Evolutionary conservation across 2,888 invertebrate genomes (phyloP), one percentile per base, ranked within the genome.

Genomic region (Himalopsyche anomala): DNA sequence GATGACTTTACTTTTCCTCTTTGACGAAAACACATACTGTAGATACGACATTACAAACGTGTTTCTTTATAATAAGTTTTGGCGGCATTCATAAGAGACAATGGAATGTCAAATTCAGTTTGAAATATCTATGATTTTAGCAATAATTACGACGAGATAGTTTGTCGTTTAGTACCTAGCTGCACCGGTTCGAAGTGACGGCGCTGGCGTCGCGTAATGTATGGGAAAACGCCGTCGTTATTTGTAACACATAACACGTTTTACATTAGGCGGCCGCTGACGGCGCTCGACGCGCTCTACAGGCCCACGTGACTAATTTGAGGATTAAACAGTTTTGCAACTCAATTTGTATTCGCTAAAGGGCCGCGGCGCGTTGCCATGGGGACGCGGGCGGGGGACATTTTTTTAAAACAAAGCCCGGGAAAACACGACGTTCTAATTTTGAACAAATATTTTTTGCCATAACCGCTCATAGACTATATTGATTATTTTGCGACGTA

Each of bases 311-410:
- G 91, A 92, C 92, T 92, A 92, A 93, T 93, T 92, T 92, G 91
- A 90, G 92, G 92, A 93, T 93, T 93, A 93, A 91, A 91, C 91
- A 92, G 88, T 93, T 93, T 92, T 92, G 92, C 92, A 93, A 92
- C 90, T 92, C 92, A 92, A 92, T 93, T 92, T 92, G 88, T 88
- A 87, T 88, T 88, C 88, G 85, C 88, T 85, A 83, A 87, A 87
- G 87, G 87, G 86, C 85, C 55, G 69, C 86, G 82, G 82, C 51
- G 79, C 83, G 85, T 87, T 74, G 69, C 87, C 85, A 85, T 82
- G 85, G 87, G 28, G 83, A 87, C 87, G 55, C 82, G 85, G 42
- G 80, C 56, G 85, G 42, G 51, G 80, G n/a, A 62, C 11, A n/a
- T 83, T 83, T 85, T 85, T 85, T 85, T 85, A 85, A 51, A 85